Percentiles rank a stretch among this genome's conserved stretches.
Evolutionary conservation across 2,113 vertebrate genomes (phyloP).

Genomic region (Anolis sagrei): DNA sequence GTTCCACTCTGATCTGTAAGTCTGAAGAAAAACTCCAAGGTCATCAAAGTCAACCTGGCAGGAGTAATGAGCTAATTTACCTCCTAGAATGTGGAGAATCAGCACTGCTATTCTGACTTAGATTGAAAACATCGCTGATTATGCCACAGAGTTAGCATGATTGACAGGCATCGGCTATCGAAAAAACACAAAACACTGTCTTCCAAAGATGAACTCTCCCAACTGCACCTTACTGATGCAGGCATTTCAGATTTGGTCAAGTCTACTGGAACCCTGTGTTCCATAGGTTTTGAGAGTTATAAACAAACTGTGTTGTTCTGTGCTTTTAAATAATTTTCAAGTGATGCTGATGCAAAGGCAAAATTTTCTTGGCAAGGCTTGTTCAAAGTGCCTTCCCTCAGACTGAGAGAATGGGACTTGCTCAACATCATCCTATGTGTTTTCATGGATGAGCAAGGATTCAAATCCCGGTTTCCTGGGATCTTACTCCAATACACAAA

Average conservation of each 20-base stretch:
- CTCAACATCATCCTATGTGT: no score
- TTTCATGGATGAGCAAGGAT: no score
- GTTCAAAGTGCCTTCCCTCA: no score
- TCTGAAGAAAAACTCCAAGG: neutral
- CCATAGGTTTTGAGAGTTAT: neutral
- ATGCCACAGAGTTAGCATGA: neutral
- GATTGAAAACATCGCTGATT: conserved; percentile 30
- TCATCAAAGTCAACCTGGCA: conserved; percentile 1
- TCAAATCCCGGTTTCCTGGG: no score
- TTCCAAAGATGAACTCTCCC: neutral
- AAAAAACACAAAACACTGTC: neutral
- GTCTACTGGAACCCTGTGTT: neutral
- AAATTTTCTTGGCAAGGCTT: no score
- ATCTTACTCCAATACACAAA: no score
- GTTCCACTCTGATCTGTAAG: neutral
- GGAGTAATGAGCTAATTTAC: conserved; percentile 35
- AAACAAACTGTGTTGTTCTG: neutral
- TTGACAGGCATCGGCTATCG: neutral
- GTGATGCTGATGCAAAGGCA: no score
- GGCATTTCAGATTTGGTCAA: neutral
- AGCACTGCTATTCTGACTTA: neutral
- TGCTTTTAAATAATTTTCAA: no score
- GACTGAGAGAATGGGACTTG: no score
- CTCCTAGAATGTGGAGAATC: conserved; percentile 16
- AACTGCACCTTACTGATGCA: neutral